These are phyloP conservation scores for Allygus modestus DNA, from an alignment of 2,888 invertebrate genomes.

Conservation along the genomic window DNA sequence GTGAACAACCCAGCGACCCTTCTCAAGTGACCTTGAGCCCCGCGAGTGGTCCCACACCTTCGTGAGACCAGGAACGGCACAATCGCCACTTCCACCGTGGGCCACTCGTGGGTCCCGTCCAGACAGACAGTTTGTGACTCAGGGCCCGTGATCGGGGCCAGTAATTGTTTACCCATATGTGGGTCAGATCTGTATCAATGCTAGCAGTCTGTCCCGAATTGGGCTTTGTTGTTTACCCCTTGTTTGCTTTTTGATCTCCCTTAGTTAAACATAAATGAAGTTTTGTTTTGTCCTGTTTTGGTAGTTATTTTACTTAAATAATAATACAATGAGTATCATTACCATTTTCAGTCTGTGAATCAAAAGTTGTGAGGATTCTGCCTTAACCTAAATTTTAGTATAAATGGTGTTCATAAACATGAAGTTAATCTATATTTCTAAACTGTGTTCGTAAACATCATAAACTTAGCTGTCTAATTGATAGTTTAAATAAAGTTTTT, in stretches of 20 bases:
- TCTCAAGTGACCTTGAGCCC: not conserved
- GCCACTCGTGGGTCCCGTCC: not conserved
- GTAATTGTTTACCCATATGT: constrained; percentile 26
- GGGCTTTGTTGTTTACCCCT: constrained; percentile 30
- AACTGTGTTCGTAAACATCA: too few species aligned
- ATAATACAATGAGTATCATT: too few species aligned
- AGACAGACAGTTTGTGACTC: not conserved
- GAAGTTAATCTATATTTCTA: too few species aligned
- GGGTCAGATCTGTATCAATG: constrained; percentile 14
- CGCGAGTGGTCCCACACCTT: not conserved
- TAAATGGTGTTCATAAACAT: too few species aligned
- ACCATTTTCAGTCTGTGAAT: too few species aligned
- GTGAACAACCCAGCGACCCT: constrained; percentile 8
- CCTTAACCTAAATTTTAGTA: too few species aligned
- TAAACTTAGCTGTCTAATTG: too few species aligned
- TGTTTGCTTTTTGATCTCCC: constrained; percentile 1
- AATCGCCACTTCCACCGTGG: not conserved
- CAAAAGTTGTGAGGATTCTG: too few species aligned
- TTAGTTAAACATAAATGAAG: not conserved
- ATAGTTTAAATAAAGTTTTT: too few species aligned
- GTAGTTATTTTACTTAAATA: too few species aligned
- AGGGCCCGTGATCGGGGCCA: not conserved
- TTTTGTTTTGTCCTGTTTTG: not conserved
- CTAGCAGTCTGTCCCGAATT: not conserved
- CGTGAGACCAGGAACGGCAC: not conserved